Conservation (phyloP, 2,797 vertebrate genomes). For the Acanthornis magna region DNA sequence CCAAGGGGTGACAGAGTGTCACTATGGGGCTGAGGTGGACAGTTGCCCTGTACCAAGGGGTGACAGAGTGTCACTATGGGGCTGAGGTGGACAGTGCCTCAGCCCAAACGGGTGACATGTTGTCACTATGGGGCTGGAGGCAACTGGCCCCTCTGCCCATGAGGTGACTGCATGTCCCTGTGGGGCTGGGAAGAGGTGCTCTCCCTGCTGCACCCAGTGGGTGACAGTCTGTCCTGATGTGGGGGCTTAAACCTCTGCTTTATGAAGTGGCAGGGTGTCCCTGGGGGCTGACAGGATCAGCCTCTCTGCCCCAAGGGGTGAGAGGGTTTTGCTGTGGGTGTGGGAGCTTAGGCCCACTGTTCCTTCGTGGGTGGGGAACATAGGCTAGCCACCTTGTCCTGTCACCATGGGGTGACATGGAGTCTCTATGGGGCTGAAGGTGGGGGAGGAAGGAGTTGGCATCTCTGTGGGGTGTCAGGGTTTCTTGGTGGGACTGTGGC, state of each 20-base stretch:
- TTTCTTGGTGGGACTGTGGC: not conserved
- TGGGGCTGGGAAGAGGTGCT: not conserved
- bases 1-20: not conserved
- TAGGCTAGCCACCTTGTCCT: not conserved
- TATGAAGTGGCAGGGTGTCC: not conserved
- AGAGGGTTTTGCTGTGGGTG: not conserved
- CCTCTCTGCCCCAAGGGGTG: not conserved
- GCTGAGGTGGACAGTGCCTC: too few species aligned
- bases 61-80: not conserved
- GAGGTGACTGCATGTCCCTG: rapidly evolving
- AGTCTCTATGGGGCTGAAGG: not conserved
- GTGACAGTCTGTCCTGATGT: not conserved
- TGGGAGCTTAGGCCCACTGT: not conserved
- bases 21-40: not conserved
- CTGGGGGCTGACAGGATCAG: rapidly evolving
- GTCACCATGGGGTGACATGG: too few species aligned
- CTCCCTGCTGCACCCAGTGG: rapidly evolving
- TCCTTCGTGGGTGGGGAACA: rapidly evolving
- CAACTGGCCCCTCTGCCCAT: rapidly evolving
- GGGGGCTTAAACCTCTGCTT: not conserved
- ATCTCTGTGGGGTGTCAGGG: not conserved
- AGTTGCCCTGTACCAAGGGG: rapidly evolving
- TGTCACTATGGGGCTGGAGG: not conserved
- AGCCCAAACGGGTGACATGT: rapidly evolving
- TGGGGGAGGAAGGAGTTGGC: not conserved